Evolutionary conservation across 2,113 vertebrate genomes (phyloP), one percentile per base, ranked within the genome.

Genomic region (Pantherophis guttatus): DNA sequence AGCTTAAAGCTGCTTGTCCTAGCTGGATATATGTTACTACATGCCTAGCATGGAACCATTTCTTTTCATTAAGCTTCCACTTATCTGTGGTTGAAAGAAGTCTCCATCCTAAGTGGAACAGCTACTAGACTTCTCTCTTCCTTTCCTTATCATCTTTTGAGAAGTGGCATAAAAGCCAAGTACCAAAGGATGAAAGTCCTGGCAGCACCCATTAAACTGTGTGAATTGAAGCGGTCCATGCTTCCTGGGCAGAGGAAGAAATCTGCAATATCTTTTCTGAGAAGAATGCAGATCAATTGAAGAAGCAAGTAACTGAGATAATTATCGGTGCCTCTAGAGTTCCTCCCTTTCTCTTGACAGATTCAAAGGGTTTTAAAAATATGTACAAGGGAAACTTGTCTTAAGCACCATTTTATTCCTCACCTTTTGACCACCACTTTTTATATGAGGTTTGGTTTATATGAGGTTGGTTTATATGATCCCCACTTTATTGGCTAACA

Each of bases 181-280:
- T 87, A 92, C 93, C 94, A 91, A 48, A 13, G 52, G 39, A 91
- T 0, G 0, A n/a, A 87, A 23, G 53, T 0, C 0, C 11, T 93
- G 94, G 92, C 50, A 92, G 92, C 50, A 92, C 2, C n/a, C 0
- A 7, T 39, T 44, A 86, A 89, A 91, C 93, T n/a, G 87, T 24
- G 48, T 88, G 93, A 55, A 92, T 62, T 93, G 65, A 70, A 86
- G 50, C 44, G 13, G 2, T 62, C 92, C 21, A 81, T 88, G 86
- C 93, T 24, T n/a, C 23, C 23, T 50, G 86, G 86, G 91, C 94
- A 94, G 88, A 86, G 52, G 94, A 94, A 90, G 92, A 96, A 48
- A 1, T 33, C n/a, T 24, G 11, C 8, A 88, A 13, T 26, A 54
- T 85, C 9, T 93, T 88, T 33, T 24, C 90, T 4, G 0, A 44